Base-by-base conservation (phyloP, 2,797 vertebrate genomes). In the Galago senegalensis region DNA sequence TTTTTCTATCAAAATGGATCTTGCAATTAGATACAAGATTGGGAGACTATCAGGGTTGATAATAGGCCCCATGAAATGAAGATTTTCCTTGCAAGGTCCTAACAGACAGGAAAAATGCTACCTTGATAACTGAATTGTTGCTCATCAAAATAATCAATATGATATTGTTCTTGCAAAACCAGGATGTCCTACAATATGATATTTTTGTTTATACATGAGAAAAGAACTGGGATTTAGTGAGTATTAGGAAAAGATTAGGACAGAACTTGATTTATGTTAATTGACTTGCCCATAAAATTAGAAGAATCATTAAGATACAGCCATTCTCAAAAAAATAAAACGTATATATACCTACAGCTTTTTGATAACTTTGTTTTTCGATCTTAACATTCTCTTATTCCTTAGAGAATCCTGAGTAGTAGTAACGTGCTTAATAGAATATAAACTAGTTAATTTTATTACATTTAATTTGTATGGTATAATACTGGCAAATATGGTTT, bases 331-430 rank as follows among this genome's bases (percentile, higher is more conserved):
- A 87, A 53, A 61, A 77, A 5, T 81, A 31, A 53, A 91, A 67
- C 70, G 34, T 8, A 43, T 17, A 61, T 21, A 67, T 21, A 70
- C 17, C 53, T 73, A 14, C 40, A 67, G n/a, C 37, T 75, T 94
- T 67, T 77, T 43, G 87, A 43, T 61, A 65, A 79, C 17, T 85
- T 94, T 56, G 87, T 93, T 91, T 93, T 87, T 60, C 37, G 53
- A 31, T 63, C 13, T 95, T 89, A 93, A 89, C 67, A 77, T 73
- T 72, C 75, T 67, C 40, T 72, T 81, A 70, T 56, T 94, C 70
- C 87, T 49, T 56, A 69, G 61, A 79, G 94, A 63, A 83, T 85
- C 40, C 82, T 69, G 27, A 91, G 40, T 94, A 63, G 81, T 9
- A 69, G 13, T 53, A 85, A 90, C 69, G 82, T 93, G 58, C 18